These are phyloP conservation scores for Cephalopterus ornatus DNA, from an alignment of 2,113 vertebrate genomes.

Conservation along the genomic window DNA sequence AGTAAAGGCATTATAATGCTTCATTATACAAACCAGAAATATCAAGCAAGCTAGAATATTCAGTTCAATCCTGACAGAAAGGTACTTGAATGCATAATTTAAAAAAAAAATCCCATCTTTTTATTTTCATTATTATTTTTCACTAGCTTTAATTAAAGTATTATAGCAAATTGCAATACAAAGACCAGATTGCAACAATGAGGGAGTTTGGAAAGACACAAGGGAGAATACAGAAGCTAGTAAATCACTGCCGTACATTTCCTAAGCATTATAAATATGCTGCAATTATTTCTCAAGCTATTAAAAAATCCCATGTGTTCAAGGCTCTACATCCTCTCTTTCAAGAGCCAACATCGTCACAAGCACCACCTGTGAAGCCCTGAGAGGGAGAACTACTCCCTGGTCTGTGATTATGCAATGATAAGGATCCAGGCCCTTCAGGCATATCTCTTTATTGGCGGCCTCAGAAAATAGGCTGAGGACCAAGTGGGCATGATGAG, in stretches of 20 bases:
- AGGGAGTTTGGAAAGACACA: background rate
- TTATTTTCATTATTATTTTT: background rate
- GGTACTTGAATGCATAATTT: background rate
- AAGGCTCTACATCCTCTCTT: background rate
- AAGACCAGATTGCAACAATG: background rate
- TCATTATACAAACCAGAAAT: background rate
- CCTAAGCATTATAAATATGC: background rate
- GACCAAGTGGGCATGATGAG: background rate
- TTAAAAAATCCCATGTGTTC: background rate
- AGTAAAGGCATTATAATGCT: background rate
- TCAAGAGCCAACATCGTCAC: background rate
- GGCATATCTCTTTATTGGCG: background rate
- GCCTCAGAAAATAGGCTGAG: background rate
- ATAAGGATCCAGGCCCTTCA: background rate
- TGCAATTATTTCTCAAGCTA: background rate
- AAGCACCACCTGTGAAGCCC: background rate
- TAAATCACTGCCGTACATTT: background rate
- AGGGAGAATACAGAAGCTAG: background rate
- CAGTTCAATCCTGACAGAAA: background rate
- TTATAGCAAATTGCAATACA: background rate
- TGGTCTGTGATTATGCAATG: conserved; percentile 28
- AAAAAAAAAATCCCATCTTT: background rate
- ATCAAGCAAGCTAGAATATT: background rate
- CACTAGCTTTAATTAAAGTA: background rate
- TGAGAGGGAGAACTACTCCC: background rate